These are phyloP conservation scores for Otolemur crassicaudatus DNA, from an alignment of 2,797 vertebrate species.

Conservation along the genomic window DNA sequence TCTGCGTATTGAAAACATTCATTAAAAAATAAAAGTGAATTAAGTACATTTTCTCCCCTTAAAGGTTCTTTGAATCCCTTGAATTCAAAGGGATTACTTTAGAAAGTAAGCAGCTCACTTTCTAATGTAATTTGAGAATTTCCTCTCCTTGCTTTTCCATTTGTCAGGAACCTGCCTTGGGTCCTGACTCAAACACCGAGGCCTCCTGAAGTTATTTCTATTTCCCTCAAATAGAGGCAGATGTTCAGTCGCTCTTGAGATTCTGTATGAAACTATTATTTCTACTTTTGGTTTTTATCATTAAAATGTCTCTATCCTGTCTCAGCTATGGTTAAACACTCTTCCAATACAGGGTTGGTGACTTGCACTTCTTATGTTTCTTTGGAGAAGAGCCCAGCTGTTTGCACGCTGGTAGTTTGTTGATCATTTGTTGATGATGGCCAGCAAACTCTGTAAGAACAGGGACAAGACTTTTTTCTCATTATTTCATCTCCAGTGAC, in stretches of 20 bases:
- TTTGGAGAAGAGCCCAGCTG: background rate
- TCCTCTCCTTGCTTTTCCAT: background rate
- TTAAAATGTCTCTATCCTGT: background rate
- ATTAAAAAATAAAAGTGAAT: constrained; percentile 13
- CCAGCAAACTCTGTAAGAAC: background rate
- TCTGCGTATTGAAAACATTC: background rate
- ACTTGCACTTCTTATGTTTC: background rate
- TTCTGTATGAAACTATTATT: background rate
- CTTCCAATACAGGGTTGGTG: background rate
- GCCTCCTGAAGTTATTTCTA: background rate
- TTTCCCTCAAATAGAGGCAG: background rate
- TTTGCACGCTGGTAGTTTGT: background rate
- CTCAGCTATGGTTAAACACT: background rate
- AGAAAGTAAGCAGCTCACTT: background rate
- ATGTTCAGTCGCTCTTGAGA: background rate
- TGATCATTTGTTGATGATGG: background rate
- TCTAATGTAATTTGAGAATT: background rate
- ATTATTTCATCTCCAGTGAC: background rate
- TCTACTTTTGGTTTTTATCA: background rate
- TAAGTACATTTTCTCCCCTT: background rate
- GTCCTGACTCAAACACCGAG: background rate
- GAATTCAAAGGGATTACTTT: background rate
- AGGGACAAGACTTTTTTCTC: background rate
- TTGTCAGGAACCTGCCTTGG: background rate
- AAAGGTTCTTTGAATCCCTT: background rate